These are phyloP conservation scores for Hyposoter dolosus DNA, from an alignment of 2,888 invertebrate species.

Conservation along the genomic window DNA sequence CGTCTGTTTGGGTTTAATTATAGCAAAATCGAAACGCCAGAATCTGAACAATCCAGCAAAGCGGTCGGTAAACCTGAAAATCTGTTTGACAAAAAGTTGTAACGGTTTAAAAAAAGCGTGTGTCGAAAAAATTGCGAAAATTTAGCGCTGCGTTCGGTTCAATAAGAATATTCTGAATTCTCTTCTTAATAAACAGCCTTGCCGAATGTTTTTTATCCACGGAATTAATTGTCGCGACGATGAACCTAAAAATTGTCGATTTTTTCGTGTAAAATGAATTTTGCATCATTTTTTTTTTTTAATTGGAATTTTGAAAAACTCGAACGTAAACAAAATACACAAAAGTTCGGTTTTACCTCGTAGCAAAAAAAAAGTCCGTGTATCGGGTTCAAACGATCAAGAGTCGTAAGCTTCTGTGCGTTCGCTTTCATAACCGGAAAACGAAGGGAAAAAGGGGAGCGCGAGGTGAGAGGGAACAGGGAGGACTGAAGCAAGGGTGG, in stretches of 20 bases:
- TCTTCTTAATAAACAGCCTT: no score
- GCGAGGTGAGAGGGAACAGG: not conserved
- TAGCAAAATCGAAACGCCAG: no score
- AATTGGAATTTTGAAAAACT: not conserved
- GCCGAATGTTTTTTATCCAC: not conserved
- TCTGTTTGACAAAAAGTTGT: no score
- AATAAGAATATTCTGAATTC: no score
- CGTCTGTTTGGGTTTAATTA: no score
- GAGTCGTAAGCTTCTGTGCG: constrained; percentile 50
- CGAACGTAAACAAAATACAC: not conserved
- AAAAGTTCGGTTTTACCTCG: not conserved
- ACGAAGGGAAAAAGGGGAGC: constrained; percentile 4
- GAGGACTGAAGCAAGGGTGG: constrained; percentile 76
- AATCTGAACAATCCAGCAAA: no score
- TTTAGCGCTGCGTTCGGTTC: no score
- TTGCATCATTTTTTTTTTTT: not conserved
- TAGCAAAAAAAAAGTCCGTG: constrained; percentile 39
- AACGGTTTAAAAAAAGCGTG: no score
- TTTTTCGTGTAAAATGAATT: not conserved
- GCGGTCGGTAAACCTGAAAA: no score
- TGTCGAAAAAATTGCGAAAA: no score
- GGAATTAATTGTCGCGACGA: not conserved
- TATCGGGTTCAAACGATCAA: constrained; percentile 50
- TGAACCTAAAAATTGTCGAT: not conserved
- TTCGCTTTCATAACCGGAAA: constrained; percentile 77